Evolutionary conservation across 2,113 vertebrate genomes (phyloP).

Genomic region (Ceuthmochares aereus): DNA sequence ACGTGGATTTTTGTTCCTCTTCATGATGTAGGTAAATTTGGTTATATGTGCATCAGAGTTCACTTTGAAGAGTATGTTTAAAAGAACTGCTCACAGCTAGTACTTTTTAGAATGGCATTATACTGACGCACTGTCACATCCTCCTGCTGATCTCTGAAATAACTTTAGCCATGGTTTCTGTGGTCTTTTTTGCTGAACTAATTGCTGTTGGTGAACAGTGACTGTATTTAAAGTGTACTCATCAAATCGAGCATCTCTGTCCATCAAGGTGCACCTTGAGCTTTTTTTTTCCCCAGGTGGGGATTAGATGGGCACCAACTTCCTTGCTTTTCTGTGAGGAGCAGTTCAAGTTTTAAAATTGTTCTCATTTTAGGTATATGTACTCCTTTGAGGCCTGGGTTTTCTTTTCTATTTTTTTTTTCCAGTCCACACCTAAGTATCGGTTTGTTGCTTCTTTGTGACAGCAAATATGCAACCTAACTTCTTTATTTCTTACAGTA

Average conservation of each 20-base stretch:
- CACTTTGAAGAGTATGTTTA: neutral
- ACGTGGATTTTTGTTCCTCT: neutral
- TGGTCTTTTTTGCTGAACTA: neutral
- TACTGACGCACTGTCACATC: neutral
- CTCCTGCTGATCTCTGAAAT: neutral
- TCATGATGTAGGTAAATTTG: neutral
- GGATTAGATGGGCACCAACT: neutral
- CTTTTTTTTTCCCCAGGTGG: neutral
- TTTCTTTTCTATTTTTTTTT: neutral
- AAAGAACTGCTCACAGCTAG: neutral
- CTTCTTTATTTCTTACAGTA: neutral
- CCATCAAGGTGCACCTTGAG: neutral
- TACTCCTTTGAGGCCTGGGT: neutral
- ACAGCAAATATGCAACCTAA: neutral
- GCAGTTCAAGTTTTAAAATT: neutral
- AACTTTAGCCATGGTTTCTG: neutral
- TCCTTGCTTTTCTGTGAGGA: neutral
- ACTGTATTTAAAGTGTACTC: neutral
- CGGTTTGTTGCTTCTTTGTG: neutral
- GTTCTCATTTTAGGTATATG: neutral
- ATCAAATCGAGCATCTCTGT: neutral
- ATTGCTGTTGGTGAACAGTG: neutral
- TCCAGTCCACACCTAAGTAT: neutral
- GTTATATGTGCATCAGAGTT: neutral
- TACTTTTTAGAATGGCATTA: neutral